A percentile compares a stretch with the other conserved stretches of the same genome.
phyloP scores from a whole-genome alignment of 2,888 invertebrate species.

The Bombylius discolor region DNA sequence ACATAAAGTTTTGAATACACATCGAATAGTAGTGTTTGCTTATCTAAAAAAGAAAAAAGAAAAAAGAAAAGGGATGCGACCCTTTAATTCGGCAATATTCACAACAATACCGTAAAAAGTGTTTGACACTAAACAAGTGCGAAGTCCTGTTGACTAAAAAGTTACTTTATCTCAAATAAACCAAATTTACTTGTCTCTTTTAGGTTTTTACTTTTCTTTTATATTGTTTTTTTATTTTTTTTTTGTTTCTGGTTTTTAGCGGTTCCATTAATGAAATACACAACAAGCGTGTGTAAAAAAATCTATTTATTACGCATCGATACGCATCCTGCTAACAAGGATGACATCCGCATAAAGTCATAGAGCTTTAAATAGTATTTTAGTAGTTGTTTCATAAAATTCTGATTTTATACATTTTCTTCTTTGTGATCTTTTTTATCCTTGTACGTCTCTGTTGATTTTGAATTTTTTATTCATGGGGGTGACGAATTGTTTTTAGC shows the following conservation, averaged over 20 bases:
- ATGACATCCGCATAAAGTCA: not conserved
- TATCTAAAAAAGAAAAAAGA: constrained; percentile 1
- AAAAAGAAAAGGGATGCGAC: constrained; percentile 7
- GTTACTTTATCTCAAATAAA: too few species aligned
- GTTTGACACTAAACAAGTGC: constrained; percentile 4
- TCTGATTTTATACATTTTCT: too few species aligned
- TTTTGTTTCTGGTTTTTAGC: constrained; percentile 1
- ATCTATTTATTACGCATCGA: constrained; percentile 9
- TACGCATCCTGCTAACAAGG: constrained; percentile 8
- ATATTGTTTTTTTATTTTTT: not conserved
- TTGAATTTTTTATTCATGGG: too few species aligned
- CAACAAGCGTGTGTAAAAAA: not conserved
- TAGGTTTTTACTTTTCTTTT: not conserved
- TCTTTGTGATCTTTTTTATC: too few species aligned
- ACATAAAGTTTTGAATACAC: not conserved
- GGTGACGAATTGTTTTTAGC: too few species aligned
- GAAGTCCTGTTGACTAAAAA: not conserved
- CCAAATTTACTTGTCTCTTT: too few species aligned
- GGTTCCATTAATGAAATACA: constrained; percentile 2
- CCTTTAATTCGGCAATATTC: not conserved
- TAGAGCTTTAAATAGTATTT: too few species aligned
- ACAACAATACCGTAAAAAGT: not conserved
- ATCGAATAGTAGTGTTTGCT: not conserved
- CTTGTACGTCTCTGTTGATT: too few species aligned
- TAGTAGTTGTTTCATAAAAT: too few species aligned